These are phyloP conservation scores for Aeoliscus strigatus DNA, from an alignment of 2,797 vertebrate species.

Conservation along the genomic window DNA sequence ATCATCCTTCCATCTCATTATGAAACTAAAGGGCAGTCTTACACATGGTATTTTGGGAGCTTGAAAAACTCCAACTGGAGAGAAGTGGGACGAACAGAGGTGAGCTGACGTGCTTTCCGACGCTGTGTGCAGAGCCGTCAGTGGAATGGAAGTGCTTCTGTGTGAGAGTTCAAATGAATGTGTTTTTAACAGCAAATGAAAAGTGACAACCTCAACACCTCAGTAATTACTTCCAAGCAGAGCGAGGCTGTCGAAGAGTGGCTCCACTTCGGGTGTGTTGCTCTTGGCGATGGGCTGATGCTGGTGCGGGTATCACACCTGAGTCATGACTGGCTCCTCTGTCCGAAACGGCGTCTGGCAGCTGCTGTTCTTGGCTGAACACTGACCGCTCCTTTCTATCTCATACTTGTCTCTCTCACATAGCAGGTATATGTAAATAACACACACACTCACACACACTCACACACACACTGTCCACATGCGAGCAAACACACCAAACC, in stretches of 20 bases:
- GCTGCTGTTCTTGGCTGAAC: constrained; percentile 68
- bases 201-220: constrained; percentile 69
- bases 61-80: no score
- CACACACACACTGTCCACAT: no score
- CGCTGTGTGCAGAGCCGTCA: not conserved
- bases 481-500: constrained; percentile 9
- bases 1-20: no score
- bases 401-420: constrained; percentile 34
- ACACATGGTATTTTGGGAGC: no score
- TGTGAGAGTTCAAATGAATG: constrained; percentile 37
- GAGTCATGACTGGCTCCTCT: constrained; percentile 77
- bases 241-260: constrained; percentile 26
- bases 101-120: no score
- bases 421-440: constrained; percentile 5
- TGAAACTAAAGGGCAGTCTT: no score
- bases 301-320: constrained; percentile 74
- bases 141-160: constrained; percentile 26
- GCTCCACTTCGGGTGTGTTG: constrained; percentile 61
- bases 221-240: constrained; percentile 65
- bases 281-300: constrained; percentile 61
- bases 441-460: not conserved
- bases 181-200: constrained; percentile 48
- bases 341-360: constrained; percentile 64
- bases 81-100: no score
- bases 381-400: constrained; percentile 45